Evolutionary conservation across 2,797 vertebrate species (phyloP).

Genomic region (Sparus aurata): DNA sequence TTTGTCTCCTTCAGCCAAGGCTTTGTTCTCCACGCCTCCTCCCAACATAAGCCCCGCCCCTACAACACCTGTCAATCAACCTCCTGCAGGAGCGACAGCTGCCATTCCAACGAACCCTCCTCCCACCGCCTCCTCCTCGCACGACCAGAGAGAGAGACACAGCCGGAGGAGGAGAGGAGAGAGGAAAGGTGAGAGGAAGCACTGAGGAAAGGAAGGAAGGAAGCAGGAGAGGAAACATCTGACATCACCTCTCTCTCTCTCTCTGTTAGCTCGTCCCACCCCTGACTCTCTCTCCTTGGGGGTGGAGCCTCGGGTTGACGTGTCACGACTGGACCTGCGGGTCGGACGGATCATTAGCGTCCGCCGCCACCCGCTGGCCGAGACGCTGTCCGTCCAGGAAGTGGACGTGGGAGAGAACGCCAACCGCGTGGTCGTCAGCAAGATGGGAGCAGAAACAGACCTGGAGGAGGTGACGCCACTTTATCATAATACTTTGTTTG

Average conservation of each 20-base stretch:
- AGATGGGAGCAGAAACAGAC: conserved; percentile 85
- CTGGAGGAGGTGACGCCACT: conserved; percentile 87
- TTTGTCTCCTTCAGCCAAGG: conserved; percentile 59
- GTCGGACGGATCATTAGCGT: conserved; percentile 89
- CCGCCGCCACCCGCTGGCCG: conserved; percentile 89
- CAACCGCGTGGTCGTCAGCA: conserved; percentile 91
- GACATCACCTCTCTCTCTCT: not conserved
- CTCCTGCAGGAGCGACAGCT: conserved; percentile 14
- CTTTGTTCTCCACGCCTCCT: conserved; percentile 50
- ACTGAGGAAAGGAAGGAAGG: not conserved
- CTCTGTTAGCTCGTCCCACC: conserved; percentile 35
- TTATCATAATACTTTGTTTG: not conserved
- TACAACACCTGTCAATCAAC: conserved; percentile 20
- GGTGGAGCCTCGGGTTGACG: conserved; percentile 84
- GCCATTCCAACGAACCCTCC: conserved; percentile 1
- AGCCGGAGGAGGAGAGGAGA: conserved; percentile 85
- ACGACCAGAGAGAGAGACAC: conserved; percentile 66
- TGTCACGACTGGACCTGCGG: conserved; percentile 92
- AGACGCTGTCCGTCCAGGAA: conserved; percentile 89
- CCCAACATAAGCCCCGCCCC: conserved; percentile 36
- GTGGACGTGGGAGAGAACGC: conserved; percentile 91
- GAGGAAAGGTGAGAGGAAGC: conserved; percentile 81
- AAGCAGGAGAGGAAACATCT: not conserved
- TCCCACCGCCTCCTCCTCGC: conserved; percentile 11
- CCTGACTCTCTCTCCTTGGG: conserved; percentile 32